These are phyloP conservation scores for Phalacrocorax aristotelis DNA, from an alignment of 2,113 vertebrate genomes.

Conservation along the genomic window DNA sequence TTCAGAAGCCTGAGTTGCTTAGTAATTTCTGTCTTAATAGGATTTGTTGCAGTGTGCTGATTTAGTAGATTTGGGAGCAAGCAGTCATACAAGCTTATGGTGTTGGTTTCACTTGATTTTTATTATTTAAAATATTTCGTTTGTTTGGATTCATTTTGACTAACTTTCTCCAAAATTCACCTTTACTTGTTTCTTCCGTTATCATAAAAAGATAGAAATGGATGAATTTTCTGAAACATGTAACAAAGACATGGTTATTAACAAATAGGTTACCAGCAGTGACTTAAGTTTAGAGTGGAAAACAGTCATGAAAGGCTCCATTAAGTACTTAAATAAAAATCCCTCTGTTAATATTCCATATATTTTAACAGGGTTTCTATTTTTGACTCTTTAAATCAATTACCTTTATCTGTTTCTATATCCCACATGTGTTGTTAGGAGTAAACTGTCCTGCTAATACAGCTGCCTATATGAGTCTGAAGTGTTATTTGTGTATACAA, in stretches of 20 bases:
- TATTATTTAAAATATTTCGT: background rate
- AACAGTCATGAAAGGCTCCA: background rate
- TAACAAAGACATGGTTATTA: background rate
- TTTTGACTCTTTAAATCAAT: background rate
- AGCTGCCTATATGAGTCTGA: background rate
- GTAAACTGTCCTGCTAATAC: background rate
- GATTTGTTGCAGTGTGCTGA: background rate
- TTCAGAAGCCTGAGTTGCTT: background rate
- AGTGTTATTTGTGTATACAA: background rate
- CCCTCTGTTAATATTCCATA: background rate
- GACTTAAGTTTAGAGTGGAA: background rate
- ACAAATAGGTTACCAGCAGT: background rate
- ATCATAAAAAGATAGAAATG: fast-evolving
- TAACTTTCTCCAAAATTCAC: background rate
- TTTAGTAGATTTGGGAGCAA: background rate
- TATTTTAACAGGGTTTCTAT: background rate
- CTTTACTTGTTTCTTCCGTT: background rate
- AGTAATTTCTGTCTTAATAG: background rate
- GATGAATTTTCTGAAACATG: background rate
- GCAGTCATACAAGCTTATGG: background rate
- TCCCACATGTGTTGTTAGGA: background rate
- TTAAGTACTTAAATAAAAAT: background rate
- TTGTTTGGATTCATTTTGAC: background rate
- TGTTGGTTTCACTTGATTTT: background rate
- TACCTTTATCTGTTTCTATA: background rate